Conservation (phyloP, 2,888 invertebrate species). For the Ganaspis brasiliensis region DNA sequence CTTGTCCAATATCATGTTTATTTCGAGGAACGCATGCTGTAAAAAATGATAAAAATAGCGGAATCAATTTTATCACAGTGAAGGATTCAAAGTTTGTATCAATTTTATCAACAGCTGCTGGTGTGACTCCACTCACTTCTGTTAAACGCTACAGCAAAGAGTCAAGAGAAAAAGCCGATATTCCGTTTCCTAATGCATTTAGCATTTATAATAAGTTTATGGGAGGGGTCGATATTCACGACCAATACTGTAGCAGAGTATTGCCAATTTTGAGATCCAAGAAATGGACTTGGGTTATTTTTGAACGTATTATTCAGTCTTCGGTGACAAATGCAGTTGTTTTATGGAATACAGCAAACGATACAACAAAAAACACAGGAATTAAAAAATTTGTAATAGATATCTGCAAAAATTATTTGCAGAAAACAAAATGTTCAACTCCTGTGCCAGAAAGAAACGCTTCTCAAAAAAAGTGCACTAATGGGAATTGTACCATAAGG, state of each 20-base stretch:
- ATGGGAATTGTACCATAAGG: too few relatives aligned
- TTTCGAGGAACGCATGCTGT: constrained; percentile 48
- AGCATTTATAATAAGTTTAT: constrained; percentile 10
- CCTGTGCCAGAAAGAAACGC: too few relatives aligned
- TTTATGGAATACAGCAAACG: not conserved
- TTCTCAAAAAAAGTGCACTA: too few relatives aligned
- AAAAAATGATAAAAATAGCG: constrained; percentile 55
- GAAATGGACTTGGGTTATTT: constrained; percentile 34
- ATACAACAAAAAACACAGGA: too few relatives aligned
- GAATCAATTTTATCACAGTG: constrained; percentile 52
- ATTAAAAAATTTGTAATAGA: too few relatives aligned
- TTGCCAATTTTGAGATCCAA: constrained; percentile 40
- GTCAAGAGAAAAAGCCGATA: not conserved
- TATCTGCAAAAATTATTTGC: too few relatives aligned
- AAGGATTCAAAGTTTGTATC: constrained; percentile 58
- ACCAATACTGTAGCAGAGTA: constrained; percentile 32
- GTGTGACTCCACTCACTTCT: constrained; percentile 40
- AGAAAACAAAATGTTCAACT: too few relatives aligned
- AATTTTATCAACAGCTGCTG: constrained; percentile 50
- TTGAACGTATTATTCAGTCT: constrained; percentile 30
- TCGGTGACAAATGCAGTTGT: constrained; percentile 29
- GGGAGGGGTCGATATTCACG: constrained; percentile 35
- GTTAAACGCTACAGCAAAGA: too few relatives aligned
- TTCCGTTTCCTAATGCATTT: constrained; percentile 25
- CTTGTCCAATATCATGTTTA: constrained; percentile 43